Percentiles rank a stretch among this genome's conserved stretches.
These are phyloP conservation scores for Megalops atlanticus DNA, from an alignment of 2,113 vertebrate species.

Conservation along the genomic window DNA sequence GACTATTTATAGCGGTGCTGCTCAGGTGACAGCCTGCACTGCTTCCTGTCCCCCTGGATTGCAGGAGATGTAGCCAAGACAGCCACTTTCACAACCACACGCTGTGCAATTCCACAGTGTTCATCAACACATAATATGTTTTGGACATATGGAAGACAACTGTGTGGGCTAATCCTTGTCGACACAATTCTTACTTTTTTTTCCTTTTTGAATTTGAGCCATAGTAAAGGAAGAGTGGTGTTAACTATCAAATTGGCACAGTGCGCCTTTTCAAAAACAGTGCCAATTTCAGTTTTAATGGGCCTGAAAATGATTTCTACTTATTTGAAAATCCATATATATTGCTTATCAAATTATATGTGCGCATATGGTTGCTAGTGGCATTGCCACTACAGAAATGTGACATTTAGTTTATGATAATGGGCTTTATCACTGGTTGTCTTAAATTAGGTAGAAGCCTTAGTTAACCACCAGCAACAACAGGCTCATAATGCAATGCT, in stretches of 20 bases:
- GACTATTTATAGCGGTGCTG: neutral
- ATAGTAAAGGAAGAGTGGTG: neutral
- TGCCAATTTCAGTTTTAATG: neutral
- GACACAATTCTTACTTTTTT: neutral
- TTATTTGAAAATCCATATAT: neutral
- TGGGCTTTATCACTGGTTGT: neutral
- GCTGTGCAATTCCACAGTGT: neutral
- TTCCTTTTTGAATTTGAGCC: neutral
- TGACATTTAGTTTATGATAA: neutral
- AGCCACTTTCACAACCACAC: constrained; percentile 3
- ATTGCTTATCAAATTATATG: neutral
- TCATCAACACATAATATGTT: neutral
- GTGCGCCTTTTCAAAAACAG: neutral
- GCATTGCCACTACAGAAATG: neutral
- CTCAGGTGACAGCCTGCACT: neutral
- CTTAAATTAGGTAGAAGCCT: constrained; percentile 1
- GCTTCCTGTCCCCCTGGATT: neutral
- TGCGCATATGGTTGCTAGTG: neutral
- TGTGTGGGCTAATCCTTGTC: neutral
- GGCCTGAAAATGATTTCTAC: too few relatives aligned
- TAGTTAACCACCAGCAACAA: neutral
- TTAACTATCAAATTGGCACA: neutral
- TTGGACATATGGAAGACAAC: neutral
- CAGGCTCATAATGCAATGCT: constrained; percentile 1
- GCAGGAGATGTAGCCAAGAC: neutral